Conservation (phyloP, 2,113 vertebrate species). For the Festucalex cinctus region DNA sequence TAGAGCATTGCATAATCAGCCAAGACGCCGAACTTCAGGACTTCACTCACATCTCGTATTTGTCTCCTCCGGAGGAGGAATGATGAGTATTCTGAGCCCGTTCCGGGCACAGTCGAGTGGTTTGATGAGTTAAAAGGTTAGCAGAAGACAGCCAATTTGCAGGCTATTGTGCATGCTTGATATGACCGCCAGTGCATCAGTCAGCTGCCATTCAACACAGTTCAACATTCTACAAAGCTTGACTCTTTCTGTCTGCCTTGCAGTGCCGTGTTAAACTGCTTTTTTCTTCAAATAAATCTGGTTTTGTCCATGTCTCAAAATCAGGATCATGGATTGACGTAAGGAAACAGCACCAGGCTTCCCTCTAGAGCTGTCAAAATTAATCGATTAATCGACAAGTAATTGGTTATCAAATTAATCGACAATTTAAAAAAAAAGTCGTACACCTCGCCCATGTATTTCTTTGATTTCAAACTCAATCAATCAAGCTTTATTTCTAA, state of each 20-base stretch:
- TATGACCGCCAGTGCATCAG: constrained; percentile 58
- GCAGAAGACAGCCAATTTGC: constrained; percentile 71
- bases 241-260: constrained; percentile 29
- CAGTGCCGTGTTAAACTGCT: constrained; percentile 12
- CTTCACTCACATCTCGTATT: constrained; percentile 33
- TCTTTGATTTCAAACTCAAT: no score
- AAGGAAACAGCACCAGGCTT: constrained; percentile 8
- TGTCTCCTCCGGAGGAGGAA: constrained; percentile 28
- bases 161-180: constrained; percentile 51
- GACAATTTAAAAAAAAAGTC: no score
- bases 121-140: constrained; percentile 66
- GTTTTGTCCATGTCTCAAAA: constrained; percentile 20
- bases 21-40: not conserved
- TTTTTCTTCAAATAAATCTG: constrained; percentile 12
- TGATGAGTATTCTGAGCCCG: constrained; percentile 56
- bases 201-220: constrained; percentile 56
- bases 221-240: constrained; percentile 12
- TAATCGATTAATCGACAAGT: no score
- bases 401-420: no score
- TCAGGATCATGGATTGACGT: constrained; percentile 14
- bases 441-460: no score
- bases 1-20: constrained; percentile 19
- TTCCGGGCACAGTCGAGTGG: constrained; percentile 58
- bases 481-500: no score
- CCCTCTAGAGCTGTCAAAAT: no score